These are phyloP conservation scores for Fregetta grallaria DNA, from an alignment of 2,113 vertebrate genomes.

Conservation along the genomic window DNA sequence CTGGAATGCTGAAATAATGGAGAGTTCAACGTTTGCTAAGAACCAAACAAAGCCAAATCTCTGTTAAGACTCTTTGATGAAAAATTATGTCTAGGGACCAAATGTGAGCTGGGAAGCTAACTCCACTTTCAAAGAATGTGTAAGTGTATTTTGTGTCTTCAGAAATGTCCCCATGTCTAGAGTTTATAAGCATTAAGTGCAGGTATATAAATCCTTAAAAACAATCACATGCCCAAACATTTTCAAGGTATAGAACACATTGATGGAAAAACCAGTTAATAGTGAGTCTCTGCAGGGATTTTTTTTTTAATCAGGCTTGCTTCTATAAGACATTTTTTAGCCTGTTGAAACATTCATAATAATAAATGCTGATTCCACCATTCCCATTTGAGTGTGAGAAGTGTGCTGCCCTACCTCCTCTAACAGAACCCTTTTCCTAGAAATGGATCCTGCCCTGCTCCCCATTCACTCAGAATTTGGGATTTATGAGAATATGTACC, in stretches of 20 bases:
- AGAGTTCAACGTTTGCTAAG: neutral
- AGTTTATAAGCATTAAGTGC: neutral
- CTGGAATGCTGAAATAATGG: neutral
- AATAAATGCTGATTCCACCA: neutral
- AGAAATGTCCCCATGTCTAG: neutral
- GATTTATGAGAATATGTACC: neutral
- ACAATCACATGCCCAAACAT: neutral
- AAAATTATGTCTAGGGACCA: neutral
- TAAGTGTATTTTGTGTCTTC: neutral
- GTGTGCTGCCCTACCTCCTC: neutral
- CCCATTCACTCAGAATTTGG: neutral
- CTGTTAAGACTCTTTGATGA: neutral
- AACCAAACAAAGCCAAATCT: neutral
- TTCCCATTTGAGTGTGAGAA: neutral
- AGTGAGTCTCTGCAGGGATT: neutral
- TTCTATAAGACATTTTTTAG: neutral
- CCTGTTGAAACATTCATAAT: neutral
- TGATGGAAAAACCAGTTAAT: neutral
- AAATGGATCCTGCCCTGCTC: neutral
- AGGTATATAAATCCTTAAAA: neutral
- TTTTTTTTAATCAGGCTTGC: neutral
- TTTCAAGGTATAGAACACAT: neutral
- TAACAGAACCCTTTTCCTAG: neutral
- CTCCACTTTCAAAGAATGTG: neutral
- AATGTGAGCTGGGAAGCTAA: neutral